Evolutionary conservation across 2,797 vertebrate genomes (phyloP).

Genomic region (Cossypha niveicapilla): DNA sequence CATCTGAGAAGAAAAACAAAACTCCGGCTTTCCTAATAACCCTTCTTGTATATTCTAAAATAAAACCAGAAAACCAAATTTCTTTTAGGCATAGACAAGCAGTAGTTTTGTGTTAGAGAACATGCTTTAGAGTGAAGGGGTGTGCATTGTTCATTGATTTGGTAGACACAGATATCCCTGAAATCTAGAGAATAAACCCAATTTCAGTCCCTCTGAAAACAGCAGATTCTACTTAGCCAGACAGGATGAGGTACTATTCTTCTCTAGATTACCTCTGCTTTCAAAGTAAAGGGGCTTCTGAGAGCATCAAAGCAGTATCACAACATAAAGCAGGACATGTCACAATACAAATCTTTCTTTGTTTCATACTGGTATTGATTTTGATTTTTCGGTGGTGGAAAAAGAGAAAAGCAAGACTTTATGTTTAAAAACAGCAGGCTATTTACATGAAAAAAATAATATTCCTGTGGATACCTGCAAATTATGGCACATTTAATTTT

Average conservation of each 20-base stretch:
- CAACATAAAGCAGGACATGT: conserved; percentile 16
- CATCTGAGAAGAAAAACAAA: background rate
- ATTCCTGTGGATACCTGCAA: background rate
- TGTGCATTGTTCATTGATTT: background rate
- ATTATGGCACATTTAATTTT: background rate
- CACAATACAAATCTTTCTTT: conserved; percentile 40
- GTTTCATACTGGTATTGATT: conserved; percentile 40
- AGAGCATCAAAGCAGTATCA: conserved; percentile 47
- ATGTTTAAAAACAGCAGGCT: background rate
- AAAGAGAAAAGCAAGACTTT: background rate
- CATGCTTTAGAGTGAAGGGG: background rate
- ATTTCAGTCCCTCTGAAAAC: conserved; percentile 42
- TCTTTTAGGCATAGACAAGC: background rate
- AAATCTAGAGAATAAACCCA: conserved; percentile 25
- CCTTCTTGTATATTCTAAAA: conserved; percentile 7
- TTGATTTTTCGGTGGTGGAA: background rate
- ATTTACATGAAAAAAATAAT: background rate
- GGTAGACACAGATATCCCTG: background rate
- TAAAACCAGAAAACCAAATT: background rate
- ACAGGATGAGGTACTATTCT: conserved; percentile 7
- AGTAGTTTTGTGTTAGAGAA: background rate
- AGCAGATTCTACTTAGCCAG: conserved; percentile 41
- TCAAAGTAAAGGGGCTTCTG: conserved; percentile 43
- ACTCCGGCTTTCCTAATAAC: background rate
- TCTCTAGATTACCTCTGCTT: conserved; percentile 41